A percentile compares a stretch with the other conserved stretches of the same genome.
These are phyloP conservation scores for Phyllopteryx taeniolatus DNA, from an alignment of 2,113 vertebrate species.

Conservation along the genomic window DNA sequence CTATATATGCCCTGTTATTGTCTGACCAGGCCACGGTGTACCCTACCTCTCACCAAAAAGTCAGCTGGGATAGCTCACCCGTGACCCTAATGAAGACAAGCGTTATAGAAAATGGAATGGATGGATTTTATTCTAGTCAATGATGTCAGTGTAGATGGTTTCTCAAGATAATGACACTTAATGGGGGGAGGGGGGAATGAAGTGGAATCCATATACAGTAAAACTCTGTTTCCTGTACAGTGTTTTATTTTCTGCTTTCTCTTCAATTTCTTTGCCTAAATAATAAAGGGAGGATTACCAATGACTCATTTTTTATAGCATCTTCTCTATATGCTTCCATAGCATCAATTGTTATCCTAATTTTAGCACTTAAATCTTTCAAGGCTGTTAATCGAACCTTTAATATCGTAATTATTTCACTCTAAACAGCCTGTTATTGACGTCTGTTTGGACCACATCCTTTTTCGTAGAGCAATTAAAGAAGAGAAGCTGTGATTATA, in stretches of 20 bases:
- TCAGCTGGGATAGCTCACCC: no score
- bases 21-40: no score
- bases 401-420: not conserved
- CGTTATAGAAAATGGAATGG: no score
- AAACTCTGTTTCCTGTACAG: not conserved
- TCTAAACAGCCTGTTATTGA: not conserved
- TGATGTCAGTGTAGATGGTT: not conserved
- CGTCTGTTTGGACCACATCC: not conserved
- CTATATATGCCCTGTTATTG: no score
- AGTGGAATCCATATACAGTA: not conserved
- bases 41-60: no score
- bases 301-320: not conserved
- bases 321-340: not conserved
- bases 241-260: not conserved
- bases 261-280: not conserved
- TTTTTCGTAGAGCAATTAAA: not conserved
- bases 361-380: not conserved
- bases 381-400: not conserved
- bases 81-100: no score
- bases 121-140: not conserved
- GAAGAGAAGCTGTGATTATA: not conserved
- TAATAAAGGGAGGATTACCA: no score
- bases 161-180: not conserved
- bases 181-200: not conserved
- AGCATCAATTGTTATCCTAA: not conserved